Evolutionary conservation across 2,888 invertebrate species (phyloP), one percentile per base, ranked within the genome.

Genomic region (Maniola hyperantus): DNA sequence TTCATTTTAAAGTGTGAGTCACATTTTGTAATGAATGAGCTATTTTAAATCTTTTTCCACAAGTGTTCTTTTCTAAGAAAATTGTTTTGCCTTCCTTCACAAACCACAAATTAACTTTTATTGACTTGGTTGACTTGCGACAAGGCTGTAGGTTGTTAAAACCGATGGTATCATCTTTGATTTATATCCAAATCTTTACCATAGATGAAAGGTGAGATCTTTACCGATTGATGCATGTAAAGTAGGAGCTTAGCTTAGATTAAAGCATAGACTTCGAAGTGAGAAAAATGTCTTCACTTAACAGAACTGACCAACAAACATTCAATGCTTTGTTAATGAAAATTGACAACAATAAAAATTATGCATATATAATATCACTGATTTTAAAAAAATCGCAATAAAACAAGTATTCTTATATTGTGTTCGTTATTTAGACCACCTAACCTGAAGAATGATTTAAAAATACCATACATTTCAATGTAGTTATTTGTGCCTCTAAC

Each of bases 1-100:
- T 71, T 67, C 64, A 57, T 63, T 66, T 70, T 64, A 72, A 60
- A 74, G 78, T 79, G 77, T 79, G 79, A 73, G 70, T 71, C 75
- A 76, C 48, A 61, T 39, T 36, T 39, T 18, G 59, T 34, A 39
- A 58, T 51, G 20, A 50, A 54, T 60, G 59, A 64, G 62, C 61
- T 62, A 66, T 64, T 68, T 60, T 65, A 63, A 50, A 61, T 57
- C 11, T 33, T 51, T 51, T 51, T n/a, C 48, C 8, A 39, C 18
- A 34, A 15, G 13, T 18, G 50, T 20, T 60, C 39, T 7, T 20
- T 61, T 51, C 39, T 20, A 20, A 46, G 48, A 39, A 39, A 33
- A 51, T 57, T 18, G n/a, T 60, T 36, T 42, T 44, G 15, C 20
- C 20, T 44, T 39, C 20, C 33, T 33, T 34, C 20, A n/a, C 7